Percentiles rank a stretch among this genome's conserved stretches.
phyloP scores from a whole-genome alignment of 2,888 invertebrate species.

The Calliphora vomitoria region DNA sequence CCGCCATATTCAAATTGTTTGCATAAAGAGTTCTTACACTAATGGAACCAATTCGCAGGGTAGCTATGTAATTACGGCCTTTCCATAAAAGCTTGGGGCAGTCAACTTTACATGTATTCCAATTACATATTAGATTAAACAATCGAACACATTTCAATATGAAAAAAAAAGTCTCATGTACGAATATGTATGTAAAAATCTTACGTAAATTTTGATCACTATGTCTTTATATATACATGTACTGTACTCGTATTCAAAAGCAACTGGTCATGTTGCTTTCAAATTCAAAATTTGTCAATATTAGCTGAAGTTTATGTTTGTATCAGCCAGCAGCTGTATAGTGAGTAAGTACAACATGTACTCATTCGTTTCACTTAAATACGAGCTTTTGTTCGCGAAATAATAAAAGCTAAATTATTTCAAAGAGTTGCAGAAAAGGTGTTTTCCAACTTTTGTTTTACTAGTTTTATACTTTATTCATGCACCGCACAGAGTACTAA shows the following conservation, averaged over 20 bases:
- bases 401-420: conserved; percentile 39
- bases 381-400: conserved; percentile 23
- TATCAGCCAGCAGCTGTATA: not conserved
- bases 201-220: conserved; percentile 53
- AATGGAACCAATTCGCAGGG: too few species aligned
- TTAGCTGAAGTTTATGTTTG: not conserved
- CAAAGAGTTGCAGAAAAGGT: conserved; percentile 33
- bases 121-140: not conserved
- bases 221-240: not conserved
- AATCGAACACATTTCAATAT: conserved; percentile 17
- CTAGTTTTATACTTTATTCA: not conserved
- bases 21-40: too few species aligned
- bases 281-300: conserved; percentile 52
- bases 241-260: conserved; percentile 2
- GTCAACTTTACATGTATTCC: not conserved
- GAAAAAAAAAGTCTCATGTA: not conserved
- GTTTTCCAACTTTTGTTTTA: conserved; percentile 26
- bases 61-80: too few species aligned
- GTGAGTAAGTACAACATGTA: not conserved
- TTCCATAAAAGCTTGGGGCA: not conserved
- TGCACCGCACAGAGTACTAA: not conserved
- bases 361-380: not conserved
- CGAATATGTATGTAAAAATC: not conserved
- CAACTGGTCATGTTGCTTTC: conserved; percentile 51
- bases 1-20: too few species aligned